phyloP scores from a whole-genome alignment of 1,140 invertebrate species.

The Saccostrea echinata region DNA sequence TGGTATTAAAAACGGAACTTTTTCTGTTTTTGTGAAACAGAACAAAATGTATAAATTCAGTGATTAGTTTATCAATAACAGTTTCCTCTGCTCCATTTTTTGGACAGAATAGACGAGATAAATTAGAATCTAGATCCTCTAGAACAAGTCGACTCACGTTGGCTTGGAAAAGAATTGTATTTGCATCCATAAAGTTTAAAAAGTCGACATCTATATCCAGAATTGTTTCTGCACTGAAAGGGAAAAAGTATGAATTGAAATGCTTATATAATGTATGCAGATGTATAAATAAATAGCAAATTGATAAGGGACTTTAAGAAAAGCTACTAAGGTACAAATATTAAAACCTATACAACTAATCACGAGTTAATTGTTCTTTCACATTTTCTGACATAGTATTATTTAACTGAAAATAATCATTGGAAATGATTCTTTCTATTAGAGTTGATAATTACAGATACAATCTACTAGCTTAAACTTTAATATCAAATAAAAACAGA shows the following conservation, averaged over 20 bases:
- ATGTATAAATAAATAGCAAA: neutral
- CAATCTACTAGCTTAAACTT: too few relatives aligned
- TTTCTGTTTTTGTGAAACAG: neutral
- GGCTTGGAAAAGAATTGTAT: neutral
- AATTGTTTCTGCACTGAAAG: neutral
- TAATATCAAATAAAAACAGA: too few relatives aligned
- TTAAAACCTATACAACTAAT: neutral
- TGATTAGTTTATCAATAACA: neutral
- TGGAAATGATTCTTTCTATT: too few relatives aligned
- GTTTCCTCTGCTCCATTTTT: neutral
- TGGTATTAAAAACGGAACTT: neutral
- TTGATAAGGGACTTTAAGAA: neutral
- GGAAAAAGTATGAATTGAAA: neutral
- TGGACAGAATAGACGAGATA: conserved; percentile 8
- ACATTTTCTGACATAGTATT: too few relatives aligned
- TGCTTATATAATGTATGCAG: neutral
- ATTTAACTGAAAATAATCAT: too few relatives aligned
- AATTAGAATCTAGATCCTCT: neutral
- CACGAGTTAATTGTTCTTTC: too few relatives aligned
- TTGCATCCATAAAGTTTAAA: neutral
- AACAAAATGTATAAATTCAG: neutral
- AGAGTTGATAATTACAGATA: too few relatives aligned
- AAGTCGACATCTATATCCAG: conserved; percentile 15
- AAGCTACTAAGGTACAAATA: neutral
- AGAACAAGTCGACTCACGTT: neutral